phyloP scores from a whole-genome alignment of 2,797 vertebrate genomes.

The Lacerta agilis region DNA sequence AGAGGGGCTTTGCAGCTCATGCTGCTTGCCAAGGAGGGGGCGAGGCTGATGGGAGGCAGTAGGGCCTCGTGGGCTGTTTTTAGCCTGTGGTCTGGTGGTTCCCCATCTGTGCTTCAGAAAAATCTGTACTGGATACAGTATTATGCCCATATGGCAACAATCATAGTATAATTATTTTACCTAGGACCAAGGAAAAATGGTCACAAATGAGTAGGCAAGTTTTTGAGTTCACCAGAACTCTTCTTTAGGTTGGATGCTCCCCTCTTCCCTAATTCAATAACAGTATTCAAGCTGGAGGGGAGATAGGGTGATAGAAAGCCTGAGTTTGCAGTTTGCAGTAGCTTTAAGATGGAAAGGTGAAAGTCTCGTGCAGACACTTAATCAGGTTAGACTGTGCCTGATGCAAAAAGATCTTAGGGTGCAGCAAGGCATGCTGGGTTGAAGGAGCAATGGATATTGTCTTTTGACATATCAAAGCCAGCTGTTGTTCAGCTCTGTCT shows the following conservation, averaged over 20 bases:
- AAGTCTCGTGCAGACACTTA: neutral
- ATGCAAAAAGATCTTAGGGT: neutral
- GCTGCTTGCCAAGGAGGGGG: too few species aligned
- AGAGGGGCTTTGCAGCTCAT: too few species aligned
- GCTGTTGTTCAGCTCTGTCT: neutral
- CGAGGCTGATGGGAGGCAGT: too few species aligned
- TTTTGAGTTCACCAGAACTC: neutral
- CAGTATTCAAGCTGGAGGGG: neutral
- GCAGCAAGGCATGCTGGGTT: neutral
- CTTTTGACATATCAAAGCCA: neutral
- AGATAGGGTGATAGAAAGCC: neutral
- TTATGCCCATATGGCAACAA: neutral
- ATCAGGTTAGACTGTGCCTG: neutral
- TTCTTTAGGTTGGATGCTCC: neutral
- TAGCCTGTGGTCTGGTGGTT: too few species aligned
- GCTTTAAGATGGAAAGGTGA: neutral
- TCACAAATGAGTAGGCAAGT: neutral
- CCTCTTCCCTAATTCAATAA: neutral
- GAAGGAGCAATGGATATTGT: neutral
- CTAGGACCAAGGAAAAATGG: neutral
- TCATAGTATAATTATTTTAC: neutral
- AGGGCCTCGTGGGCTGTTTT: too few species aligned
- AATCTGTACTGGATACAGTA: neutral
- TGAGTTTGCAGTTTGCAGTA: neutral
- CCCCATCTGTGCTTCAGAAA: too few species aligned